Evolutionary conservation across 1,140 invertebrate species (phyloP), one percentile per base, ranked within the genome.

Genomic region (Heliothis subflexa): DNA sequence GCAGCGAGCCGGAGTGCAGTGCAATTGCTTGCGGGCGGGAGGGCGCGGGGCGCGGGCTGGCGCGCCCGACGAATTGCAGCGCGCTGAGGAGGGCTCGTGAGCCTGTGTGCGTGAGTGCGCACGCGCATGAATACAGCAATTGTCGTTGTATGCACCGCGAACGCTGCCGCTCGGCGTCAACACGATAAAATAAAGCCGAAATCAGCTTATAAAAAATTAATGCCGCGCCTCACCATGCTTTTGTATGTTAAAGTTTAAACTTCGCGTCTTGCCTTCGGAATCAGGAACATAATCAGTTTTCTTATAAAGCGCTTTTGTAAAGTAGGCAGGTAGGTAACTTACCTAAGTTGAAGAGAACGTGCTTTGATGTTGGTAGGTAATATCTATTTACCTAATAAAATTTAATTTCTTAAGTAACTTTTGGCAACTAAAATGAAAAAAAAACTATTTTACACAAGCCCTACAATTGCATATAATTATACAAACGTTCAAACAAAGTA

Each of bases 21-120:
- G 91, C 93, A 94, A 94, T 94, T 94, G 92, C 92, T 91, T 92
- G 91, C 91, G 89, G 89, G 89, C 83, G 79, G 21, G 82, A 83
- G 86, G 84, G 87, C 84, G 86, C 86, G 89, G 85, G 82, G 81
- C 81, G 85, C 79, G 71, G 84, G 83, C 79, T 78, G 71, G 83
- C 85, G 76, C 80, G 50, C 87, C 82, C 91, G 88, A 93, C 92
- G 93, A 94, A 95, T 94, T 95, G 93, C 93, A 94, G 90, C 92
- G 83, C 84, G 84, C 85, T 84, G 88, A 89, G 87, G 92, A 90
- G 90, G 88, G 91, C 89, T 83, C 77, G 55, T 66, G 47, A 25
- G 77, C 49, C 28, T 83, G 91, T 93, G 89, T 92, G 92, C 85
- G 92, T 91, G 90, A 89, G 86, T 90, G 90, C 88, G 89, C 86